Conservation (phyloP, 2,797 vertebrate genomes). For the Typhlichthys eigenmanni region DNA sequence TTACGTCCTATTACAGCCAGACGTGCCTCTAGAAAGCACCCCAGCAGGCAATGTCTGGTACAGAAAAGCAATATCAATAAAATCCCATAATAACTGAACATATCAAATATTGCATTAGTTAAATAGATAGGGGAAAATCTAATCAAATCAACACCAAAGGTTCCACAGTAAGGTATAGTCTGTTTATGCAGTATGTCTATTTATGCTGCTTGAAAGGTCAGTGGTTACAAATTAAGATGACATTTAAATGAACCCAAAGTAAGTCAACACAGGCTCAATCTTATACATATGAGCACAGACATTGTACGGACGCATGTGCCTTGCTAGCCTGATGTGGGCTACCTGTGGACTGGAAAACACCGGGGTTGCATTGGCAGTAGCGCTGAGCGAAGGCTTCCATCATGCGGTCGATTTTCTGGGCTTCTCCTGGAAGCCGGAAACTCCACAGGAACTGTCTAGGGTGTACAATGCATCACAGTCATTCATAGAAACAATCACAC, state of each 20-base stretch:
- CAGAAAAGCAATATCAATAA: conserved; percentile 23
- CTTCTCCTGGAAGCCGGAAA: conserved; percentile 93
- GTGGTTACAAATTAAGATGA: background rate
- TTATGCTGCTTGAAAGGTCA: background rate
- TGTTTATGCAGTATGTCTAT: too few relatives aligned
- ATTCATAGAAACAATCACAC: conserved; percentile 1
- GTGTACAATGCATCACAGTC: conserved; percentile 19
- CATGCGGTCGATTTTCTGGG: conserved; percentile 97
- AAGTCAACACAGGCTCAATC: too few relatives aligned
- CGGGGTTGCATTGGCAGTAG: conserved; percentile 91
- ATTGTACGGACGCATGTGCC: background rate
- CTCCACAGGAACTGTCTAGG: conserved; percentile 96
- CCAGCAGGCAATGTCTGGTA: conserved; percentile 48
- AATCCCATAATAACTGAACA: background rate
- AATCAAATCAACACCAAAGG: too few relatives aligned
- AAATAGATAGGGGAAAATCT: too few relatives aligned
- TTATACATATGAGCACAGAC: background rate
- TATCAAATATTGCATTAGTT: conserved; percentile 5
- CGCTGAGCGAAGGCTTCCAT: conserved; percentile 97
- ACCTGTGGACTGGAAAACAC: conserved; percentile 97
- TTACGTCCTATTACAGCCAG: conserved; percentile 44
- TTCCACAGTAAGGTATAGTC: too few relatives aligned
- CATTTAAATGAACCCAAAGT: background rate
- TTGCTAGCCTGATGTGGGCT: conserved; percentile 4
- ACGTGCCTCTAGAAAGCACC: conserved; percentile 33